Conservation (phyloP, 2,113 vertebrate species). For the Ctenomys sociabilis region DNA sequence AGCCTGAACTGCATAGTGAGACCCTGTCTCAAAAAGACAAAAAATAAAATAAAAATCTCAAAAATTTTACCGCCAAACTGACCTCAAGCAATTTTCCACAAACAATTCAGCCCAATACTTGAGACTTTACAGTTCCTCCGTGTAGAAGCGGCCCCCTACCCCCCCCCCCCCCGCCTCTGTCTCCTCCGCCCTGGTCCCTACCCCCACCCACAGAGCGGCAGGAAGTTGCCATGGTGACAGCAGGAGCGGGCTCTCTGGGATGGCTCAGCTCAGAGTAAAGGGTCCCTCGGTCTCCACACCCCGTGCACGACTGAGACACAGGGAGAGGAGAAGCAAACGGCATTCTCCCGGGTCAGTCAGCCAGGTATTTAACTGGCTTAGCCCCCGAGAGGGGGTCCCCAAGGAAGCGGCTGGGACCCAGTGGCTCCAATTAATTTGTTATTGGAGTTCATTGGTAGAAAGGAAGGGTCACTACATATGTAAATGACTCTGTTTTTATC, state of each 20-base stretch:
- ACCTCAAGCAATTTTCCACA: conserved; percentile 69
- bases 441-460: conserved; percentile 48
- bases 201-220: background rate
- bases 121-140: conserved; percentile 54
- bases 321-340: background rate
- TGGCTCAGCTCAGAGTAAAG: conserved; percentile 51
- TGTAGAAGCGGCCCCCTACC: conserved; percentile 49
- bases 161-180: background rate
- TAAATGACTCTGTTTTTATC: conserved; percentile 66
- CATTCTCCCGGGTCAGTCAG: background rate
- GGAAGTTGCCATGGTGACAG: conserved; percentile 75
- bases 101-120: conserved; percentile 48
- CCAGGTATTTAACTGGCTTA: conserved; percentile 11
- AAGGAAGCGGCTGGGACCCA: background rate
- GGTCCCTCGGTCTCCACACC: background rate
- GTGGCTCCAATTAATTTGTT: conserved; percentile 71
- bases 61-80: conserved; percentile 49
- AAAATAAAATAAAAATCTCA: no score
- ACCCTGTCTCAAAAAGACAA: no score
- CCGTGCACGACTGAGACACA: background rate
- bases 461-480: conserved; percentile 66
- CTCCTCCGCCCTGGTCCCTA: background rate
- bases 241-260: conserved; percentile 34
- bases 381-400: background rate
- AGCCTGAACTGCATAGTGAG: no score